Evolutionary conservation across 1,140 invertebrate species (phyloP).

Genomic region (Lethocerus indicus): DNA sequence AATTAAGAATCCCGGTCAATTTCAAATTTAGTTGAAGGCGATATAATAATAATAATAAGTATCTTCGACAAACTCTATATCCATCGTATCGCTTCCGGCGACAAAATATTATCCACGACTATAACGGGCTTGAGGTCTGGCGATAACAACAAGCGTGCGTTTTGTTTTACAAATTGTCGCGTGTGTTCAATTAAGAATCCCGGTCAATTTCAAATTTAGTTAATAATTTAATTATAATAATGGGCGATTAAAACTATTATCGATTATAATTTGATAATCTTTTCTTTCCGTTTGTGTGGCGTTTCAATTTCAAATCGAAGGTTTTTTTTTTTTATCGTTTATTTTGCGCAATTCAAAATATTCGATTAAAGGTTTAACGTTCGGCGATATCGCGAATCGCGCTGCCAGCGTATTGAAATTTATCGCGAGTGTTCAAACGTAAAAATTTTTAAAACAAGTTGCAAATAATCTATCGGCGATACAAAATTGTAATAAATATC

Average conservation of each 20-base stretch:
- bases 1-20: not conserved
- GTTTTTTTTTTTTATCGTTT: not conserved
- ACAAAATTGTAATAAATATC: too few relatives aligned
- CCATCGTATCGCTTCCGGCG: not conserved
- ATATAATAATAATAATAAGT: too few relatives aligned
- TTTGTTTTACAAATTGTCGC: not conserved
- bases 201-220: not conserved
- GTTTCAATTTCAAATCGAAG: too few relatives aligned
- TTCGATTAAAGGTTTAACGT: not conserved
- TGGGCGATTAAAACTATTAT: conserved; percentile 1
- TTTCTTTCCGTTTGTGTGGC: too few relatives aligned
- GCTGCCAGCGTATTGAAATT: not conserved
- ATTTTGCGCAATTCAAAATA: not conserved
- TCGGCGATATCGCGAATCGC: too few relatives aligned
- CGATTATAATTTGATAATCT: too few relatives aligned
- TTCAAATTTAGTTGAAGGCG: not conserved
- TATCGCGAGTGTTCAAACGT: not conserved
- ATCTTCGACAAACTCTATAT: not conserved
- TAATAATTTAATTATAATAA: not conserved
- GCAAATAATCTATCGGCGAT: too few relatives aligned
- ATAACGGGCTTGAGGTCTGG: not conserved
- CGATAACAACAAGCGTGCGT: not conserved
- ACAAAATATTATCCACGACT: not conserved
- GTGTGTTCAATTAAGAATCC: not conserved
- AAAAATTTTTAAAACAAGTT: too few relatives aligned